A percentile compares a stretch with the other conserved stretches of the same genome.
Conservation (phyloP, 2,797 vertebrate species). For the Gambusia yucatana region DNA sequence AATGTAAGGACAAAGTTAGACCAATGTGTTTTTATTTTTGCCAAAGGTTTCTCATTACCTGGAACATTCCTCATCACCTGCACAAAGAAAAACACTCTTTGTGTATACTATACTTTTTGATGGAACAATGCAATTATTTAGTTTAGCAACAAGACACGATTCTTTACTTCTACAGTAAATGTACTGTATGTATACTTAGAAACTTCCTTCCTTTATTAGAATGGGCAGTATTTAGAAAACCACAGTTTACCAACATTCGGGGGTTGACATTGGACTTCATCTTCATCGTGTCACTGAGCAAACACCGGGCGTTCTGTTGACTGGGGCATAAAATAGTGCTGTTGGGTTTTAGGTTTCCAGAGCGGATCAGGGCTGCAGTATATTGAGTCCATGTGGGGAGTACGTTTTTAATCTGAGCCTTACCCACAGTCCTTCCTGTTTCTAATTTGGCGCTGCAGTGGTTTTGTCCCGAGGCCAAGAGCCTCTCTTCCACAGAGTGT, state of each 20-base stretch:
- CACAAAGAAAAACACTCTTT: slow-evolving; percentile 22
- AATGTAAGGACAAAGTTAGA: slow-evolving; percentile 22
- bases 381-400: slow-evolving; percentile 88
- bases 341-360: slow-evolving; percentile 85
- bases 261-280: slow-evolving; percentile 76
- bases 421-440: slow-evolving; percentile 88
- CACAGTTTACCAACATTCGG: slow-evolving; percentile 74
- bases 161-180: slow-evolving; percentile 1
- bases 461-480: slow-evolving; percentile 86
- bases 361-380: slow-evolving; percentile 83
- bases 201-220: slow-evolving; percentile 58
- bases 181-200: slow-evolving; percentile 34
- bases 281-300: slow-evolving; percentile 77
- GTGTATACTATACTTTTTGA: slow-evolving; percentile 18
- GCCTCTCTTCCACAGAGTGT: slow-evolving; percentile 87
- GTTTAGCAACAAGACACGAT: slow-evolving; percentile 31
- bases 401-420: slow-evolving; percentile 86
- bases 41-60: slow-evolving; percentile 21
- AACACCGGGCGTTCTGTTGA: slow-evolving; percentile 83
- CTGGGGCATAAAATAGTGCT: slow-evolving; percentile 85
- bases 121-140: slow-evolving; percentile 24
- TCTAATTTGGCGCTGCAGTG: slow-evolving; percentile 87
- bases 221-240: slow-evolving; percentile 61
- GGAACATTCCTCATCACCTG: background rate
- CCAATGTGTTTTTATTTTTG: slow-evolving; percentile 27